Evolutionary conservation across 2,888 invertebrate genomes (phyloP).

Genomic region (Oegoconia quadripuncta): DNA sequence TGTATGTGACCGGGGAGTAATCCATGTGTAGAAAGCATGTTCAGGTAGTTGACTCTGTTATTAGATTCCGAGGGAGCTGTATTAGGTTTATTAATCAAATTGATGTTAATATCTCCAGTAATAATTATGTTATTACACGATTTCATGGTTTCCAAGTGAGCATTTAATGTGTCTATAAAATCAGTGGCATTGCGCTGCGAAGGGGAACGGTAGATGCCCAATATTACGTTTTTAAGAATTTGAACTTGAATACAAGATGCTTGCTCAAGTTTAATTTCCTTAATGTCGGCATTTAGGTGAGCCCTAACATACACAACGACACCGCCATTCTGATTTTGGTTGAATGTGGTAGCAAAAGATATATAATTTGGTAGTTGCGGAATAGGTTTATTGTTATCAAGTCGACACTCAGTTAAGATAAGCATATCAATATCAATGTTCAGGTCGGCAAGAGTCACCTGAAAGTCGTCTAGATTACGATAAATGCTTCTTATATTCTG

Average conservation of each 20-base stretch:
- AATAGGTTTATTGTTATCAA: conserved; percentile 12
- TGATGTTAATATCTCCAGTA: conserved; percentile 13
- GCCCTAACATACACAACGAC: conserved; percentile 3
- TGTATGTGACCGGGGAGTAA: too few relatives aligned
- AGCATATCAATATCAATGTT: conserved; percentile 10
- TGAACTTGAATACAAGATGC: too few relatives aligned
- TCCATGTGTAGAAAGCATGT: conserved; percentile 8
- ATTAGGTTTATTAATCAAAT: too few relatives aligned
- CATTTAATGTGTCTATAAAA: conserved; percentile 1
- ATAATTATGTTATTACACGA: conserved; percentile 8
- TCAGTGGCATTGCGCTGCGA: background rate
- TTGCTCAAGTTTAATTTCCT: conserved; percentile 3
- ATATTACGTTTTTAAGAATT: too few relatives aligned
- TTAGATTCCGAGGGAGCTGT: too few relatives aligned
- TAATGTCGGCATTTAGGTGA: background rate
- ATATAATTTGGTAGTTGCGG: conserved; percentile 14
- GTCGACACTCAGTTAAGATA: conserved; percentile 15
- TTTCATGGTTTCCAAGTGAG: conserved; percentile 1
- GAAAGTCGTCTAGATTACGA: conserved; percentile 9
- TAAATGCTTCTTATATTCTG: conserved; percentile 20
- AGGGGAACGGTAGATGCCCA: conserved; percentile 12
- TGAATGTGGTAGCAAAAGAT: conserved; percentile 4
- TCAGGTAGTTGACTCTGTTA: conserved; percentile 5
- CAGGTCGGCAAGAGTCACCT: background rate
- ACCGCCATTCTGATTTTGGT: conserved; percentile 9